Percentiles rank a stretch among this genome's conserved stretches.
phyloP scores from a whole-genome alignment of 2,113 vertebrate species.

The Porphyrio hochstetteri region DNA sequence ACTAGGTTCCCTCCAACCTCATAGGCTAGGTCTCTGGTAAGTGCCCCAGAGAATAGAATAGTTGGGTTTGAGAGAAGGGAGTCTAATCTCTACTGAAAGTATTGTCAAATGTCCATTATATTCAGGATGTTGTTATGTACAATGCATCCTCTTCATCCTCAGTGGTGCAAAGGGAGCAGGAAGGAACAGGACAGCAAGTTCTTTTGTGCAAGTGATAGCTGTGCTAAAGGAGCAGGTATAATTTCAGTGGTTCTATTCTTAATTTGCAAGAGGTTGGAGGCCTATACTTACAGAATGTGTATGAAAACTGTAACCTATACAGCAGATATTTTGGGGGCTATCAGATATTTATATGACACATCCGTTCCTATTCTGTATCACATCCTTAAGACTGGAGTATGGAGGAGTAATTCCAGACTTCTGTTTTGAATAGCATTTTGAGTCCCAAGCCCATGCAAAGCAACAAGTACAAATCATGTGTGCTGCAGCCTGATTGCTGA shows the following conservation, averaged over 20 bases:
- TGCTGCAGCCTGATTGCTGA: background rate
- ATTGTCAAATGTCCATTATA: background rate
- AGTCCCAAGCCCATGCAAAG: background rate
- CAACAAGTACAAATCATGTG: background rate
- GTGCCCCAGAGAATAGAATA: background rate
- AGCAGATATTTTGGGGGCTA: background rate
- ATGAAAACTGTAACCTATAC: background rate
- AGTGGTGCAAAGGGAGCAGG: background rate
- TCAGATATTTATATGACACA: background rate
- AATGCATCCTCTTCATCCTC: background rate
- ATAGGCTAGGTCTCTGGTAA: background rate
- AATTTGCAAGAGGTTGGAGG: background rate
- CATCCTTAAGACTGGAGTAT: background rate
- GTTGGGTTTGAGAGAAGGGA: background rate
- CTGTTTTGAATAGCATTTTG: background rate
- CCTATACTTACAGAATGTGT: background rate
- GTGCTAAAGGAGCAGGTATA: background rate
- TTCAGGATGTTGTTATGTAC: background rate
- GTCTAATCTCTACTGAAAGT: background rate
- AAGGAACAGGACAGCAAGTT: background rate
- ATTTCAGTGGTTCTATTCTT: background rate
- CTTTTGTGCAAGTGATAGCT: background rate
- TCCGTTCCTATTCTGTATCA: background rate
- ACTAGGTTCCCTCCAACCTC: background rate
- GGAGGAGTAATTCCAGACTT: background rate